Conservation (phyloP, 1,140 invertebrate species). For the Euwallacea similis region DNA sequence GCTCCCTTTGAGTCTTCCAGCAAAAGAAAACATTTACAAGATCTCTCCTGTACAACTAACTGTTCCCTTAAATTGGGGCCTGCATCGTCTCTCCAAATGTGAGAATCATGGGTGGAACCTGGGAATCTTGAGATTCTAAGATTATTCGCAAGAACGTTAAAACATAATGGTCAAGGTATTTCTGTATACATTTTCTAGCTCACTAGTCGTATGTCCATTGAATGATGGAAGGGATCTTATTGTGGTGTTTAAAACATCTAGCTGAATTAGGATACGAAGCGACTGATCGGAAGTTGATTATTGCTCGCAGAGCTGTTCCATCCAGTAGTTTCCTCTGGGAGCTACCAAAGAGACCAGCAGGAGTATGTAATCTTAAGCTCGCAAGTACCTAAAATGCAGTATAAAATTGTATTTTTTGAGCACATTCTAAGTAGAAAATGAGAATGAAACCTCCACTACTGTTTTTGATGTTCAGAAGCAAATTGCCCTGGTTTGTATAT, state of each 20-base stretch:
- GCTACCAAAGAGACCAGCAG: background rate
- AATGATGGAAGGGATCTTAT: conserved; percentile 13
- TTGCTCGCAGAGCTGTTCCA: conserved; percentile 20
- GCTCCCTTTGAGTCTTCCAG: conserved; percentile 6
- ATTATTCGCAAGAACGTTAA: conserved; percentile 13
- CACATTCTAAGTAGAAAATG: no score
- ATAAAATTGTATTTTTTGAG: background rate
- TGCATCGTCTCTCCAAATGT: conserved; percentile 26
- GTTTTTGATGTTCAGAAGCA: no score
- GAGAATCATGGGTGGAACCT: conserved; percentile 16
- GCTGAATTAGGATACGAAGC: conserved; percentile 10
- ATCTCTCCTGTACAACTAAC: conserved; percentile 12
- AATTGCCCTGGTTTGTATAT: no score
- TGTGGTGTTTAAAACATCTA: conserved; percentile 15
- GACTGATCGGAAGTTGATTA: conserved; percentile 16
- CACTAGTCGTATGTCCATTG: conserved; percentile 19
- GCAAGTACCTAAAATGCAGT: conserved; percentile 20
- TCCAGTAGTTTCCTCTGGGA: conserved; percentile 10
- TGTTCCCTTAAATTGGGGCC: conserved; percentile 25
- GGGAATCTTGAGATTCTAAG: conserved; percentile 27
- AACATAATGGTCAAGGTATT: background rate
- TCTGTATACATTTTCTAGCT: conserved; percentile 1
- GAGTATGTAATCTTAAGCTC: conserved; percentile 15
- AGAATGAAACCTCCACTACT: no score
- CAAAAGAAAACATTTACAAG: conserved; percentile 18